Evolutionary conservation across 2,113 vertebrate species (phyloP).

Genomic region (Arizona elegans): DNA sequence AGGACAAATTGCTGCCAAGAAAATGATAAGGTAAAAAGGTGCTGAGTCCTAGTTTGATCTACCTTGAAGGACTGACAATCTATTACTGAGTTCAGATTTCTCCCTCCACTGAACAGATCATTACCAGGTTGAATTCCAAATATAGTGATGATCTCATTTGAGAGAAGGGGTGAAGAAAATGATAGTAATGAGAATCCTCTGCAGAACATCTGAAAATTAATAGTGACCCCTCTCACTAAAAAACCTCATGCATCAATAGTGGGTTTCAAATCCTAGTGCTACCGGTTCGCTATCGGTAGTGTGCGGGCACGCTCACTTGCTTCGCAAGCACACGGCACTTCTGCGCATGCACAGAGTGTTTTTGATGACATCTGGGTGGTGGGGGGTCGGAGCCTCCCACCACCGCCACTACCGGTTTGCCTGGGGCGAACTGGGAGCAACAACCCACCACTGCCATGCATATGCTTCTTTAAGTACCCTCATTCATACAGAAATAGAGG

Average conservation of each 20-base stretch:
- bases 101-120: neutral
- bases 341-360: too few relatives aligned
- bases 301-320: too few relatives aligned
- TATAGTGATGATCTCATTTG: neutral
- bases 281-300: too few relatives aligned
- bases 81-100: neutral
- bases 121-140: neutral
- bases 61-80: neutral
- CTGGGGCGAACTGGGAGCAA: too few relatives aligned
- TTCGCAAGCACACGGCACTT: too few relatives aligned
- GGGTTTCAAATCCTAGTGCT: too few relatives aligned
- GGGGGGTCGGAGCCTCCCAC: too few relatives aligned
- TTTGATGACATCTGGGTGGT: too few relatives aligned
- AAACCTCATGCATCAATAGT: neutral
- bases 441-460: neutral
- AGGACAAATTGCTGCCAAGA: neutral
- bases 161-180: neutral
- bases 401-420: too few relatives aligned
- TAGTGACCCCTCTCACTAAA: neutral
- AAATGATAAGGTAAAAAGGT: neutral
- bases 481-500: neutral
- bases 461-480: neutral
- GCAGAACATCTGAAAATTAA: neutral
- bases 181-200: neutral
- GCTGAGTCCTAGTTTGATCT: neutral